These are phyloP conservation scores for Apoda limacodes DNA, from an alignment of 2,888 invertebrate genomes.

Conservation along the genomic window DNA sequence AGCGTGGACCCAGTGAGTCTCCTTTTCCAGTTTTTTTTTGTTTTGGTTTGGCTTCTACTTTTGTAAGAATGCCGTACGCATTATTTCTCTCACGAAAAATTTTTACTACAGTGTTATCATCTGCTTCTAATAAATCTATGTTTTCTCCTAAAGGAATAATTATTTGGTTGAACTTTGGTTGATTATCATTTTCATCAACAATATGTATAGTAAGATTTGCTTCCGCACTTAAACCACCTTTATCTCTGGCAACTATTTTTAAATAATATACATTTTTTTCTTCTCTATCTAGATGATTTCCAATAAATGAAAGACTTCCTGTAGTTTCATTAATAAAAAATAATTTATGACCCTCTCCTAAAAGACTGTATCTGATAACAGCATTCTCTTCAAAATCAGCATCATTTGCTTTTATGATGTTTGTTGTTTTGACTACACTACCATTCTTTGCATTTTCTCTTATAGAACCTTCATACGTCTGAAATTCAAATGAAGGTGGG, in stretches of 20 bases:
- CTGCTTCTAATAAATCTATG: slow-evolving; percentile 74
- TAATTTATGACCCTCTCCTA: slow-evolving; percentile 80
- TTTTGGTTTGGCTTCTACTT: slow-evolving; percentile 43
- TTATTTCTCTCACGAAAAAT: slow-evolving; percentile 55
- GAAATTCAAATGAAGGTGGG: slow-evolving; percentile 80
- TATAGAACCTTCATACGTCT: slow-evolving; percentile 80
- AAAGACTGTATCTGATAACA: slow-evolving; percentile 75
- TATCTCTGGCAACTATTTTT: slow-evolving; percentile 80
- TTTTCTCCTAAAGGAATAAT: slow-evolving; percentile 76
- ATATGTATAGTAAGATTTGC: slow-evolving; percentile 78
- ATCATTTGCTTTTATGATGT: slow-evolving; percentile 78
- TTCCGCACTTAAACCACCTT: slow-evolving; percentile 80
- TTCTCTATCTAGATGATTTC: slow-evolving; percentile 78
- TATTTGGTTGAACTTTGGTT: slow-evolving; percentile 78
- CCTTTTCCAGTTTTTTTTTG: slow-evolving; percentile 44
- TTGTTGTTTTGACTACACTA: slow-evolving; percentile 77
- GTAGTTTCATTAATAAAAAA: slow-evolving; percentile 76
- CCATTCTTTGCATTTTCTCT: slow-evolving; percentile 80
- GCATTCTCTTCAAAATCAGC: slow-evolving; percentile 78
- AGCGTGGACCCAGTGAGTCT: slow-evolving; percentile 65
- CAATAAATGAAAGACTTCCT: slow-evolving; percentile 72
- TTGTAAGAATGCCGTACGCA: slow-evolving; percentile 32
- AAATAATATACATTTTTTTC: slow-evolving; percentile 75
- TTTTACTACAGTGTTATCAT: slow-evolving; percentile 60
- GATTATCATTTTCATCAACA: slow-evolving; percentile 86